phyloP scores from a whole-genome alignment of 2,113 vertebrate genomes.

The Plectropomus leopardus region DNA sequence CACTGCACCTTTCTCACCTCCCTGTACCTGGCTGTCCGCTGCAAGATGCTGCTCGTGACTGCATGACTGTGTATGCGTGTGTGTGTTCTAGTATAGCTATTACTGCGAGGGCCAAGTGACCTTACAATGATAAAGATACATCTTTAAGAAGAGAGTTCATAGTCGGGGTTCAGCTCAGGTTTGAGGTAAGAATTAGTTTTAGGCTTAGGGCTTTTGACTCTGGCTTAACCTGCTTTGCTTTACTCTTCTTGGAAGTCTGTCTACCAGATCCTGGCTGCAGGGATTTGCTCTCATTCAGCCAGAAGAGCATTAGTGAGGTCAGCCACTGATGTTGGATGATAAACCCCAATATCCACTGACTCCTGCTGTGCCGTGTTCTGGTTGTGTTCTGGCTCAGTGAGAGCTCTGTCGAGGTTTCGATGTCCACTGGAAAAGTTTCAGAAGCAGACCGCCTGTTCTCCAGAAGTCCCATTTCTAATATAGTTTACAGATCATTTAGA shows the following conservation, averaged over 20 bases:
- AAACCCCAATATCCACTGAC: not conserved
- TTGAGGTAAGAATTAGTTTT: not conserved
- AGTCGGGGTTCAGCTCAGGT: not conserved
- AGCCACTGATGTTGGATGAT: conserved; percentile 24
- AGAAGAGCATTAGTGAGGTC: not conserved
- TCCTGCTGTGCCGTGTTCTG: not conserved
- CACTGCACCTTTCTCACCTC: conserved; percentile 42
- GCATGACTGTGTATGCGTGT: conserved; percentile 7
- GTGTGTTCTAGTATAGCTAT: not conserved
- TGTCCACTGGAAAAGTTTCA: not conserved
- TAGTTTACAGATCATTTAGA: not conserved
- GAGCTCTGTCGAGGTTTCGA: not conserved
- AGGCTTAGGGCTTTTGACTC: not conserved
- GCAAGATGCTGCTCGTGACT: not conserved
- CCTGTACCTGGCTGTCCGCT: conserved; percentile 8
- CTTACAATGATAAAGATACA: not conserved
- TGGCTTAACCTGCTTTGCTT: not conserved
- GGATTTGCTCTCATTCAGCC: not conserved
- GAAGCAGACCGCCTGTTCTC: not conserved
- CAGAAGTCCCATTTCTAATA: not conserved
- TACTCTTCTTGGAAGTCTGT: not conserved
- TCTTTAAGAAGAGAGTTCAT: not conserved
- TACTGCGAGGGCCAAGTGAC: not conserved
- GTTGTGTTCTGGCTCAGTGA: not conserved
- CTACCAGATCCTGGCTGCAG: not conserved